Evolutionary conservation across 2,797 vertebrate species (phyloP), one percentile per base, ranked within the genome.

Genomic region (Presbytis comata): DNA sequence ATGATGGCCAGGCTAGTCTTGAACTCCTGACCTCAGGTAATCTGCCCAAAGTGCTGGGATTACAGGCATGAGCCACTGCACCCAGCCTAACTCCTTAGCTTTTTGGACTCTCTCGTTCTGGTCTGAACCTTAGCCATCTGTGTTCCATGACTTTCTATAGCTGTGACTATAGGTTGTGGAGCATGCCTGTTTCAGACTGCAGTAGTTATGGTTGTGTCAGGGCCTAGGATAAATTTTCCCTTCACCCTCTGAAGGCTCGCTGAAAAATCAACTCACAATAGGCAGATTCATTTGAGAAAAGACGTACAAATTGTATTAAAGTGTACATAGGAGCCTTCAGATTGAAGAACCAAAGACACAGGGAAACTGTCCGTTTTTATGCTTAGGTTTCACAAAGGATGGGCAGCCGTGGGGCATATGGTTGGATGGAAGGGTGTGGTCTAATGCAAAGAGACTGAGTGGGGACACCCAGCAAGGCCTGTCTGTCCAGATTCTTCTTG

Each of bases 11-110:
- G 61, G 61, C 61, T 64, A 30, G 61, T 33, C 61, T 64, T 64
- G 30, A 64, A 64, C 61, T 33, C 30, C 14, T 64, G 61, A 64
- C 61, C 16, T 64, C 30, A 33, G 61, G 14, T 64, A 8, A 33
- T 64, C 61, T 33, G 33, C 61, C 61, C 61, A 4, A 67, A 67
- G 61, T 67, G 61, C 61, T 4, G 61, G 7, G 61, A 67, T 67
- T n/a, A 67, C 4, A n/a, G 7, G 30, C 30, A 0, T n/a, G 3
- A 64, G 30, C 14, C 16, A 64, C 61, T 0, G 30, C 14, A 0
- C 61, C 7, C 14, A 17, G 30, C 61, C 61, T 64, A 8, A 8
- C 61, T 64, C 61, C 30, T 64, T 17, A 33, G 30, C 30, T 64
- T 64, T 64, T 64, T 64, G 30, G n/a, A 1, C 61, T 90, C 41